Conservation (phyloP, 2,797 vertebrate species). For the Dicrostonyx torquatus region DNA sequence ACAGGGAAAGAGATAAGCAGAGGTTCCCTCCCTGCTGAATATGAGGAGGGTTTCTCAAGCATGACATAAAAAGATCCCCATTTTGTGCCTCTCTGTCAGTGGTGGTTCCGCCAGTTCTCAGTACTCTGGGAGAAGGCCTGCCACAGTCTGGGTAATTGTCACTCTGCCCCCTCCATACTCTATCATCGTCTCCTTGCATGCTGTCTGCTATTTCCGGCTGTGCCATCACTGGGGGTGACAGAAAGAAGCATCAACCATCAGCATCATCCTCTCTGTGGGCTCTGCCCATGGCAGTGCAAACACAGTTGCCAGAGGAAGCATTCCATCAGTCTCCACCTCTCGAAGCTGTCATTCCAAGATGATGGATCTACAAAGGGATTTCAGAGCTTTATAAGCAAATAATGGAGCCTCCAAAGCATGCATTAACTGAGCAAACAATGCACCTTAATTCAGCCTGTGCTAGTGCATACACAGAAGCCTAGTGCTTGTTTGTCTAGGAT, state of each 20-base stretch:
- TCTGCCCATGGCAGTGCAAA: slow-evolving; percentile 1
- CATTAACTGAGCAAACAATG: slow-evolving; percentile 74
- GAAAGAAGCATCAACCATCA: slow-evolving; percentile 64
- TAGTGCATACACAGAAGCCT: slow-evolving; percentile 73
- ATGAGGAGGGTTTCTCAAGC: background rate
- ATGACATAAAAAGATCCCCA: background rate
- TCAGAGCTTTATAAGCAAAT: slow-evolving; percentile 73
- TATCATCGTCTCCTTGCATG: slow-evolving; percentile 59
- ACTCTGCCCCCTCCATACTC: slow-evolving; percentile 51
- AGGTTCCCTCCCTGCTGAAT: background rate
- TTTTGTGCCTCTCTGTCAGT: background rate
- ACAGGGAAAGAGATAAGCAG: background rate
- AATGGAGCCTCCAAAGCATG: slow-evolving; percentile 71
- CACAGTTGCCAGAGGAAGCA: slow-evolving; percentile 30
- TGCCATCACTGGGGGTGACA: slow-evolving; percentile 60
- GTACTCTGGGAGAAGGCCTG: slow-evolving; percentile 40
- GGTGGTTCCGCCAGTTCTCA: background rate
- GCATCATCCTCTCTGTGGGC: background rate
- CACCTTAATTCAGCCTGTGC: slow-evolving; percentile 56
- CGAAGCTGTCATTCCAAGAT: slow-evolving; percentile 60
- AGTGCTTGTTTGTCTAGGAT: slow-evolving; percentile 78
- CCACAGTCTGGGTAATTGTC: slow-evolving; percentile 57
- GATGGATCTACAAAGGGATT: slow-evolving; percentile 73
- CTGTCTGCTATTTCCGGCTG: slow-evolving; percentile 70
- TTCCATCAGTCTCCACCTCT: slow-evolving; percentile 68